Evolutionary conservation across 2,888 invertebrate genomes (phyloP).

Genomic region (Andrena trimmerana): DNA sequence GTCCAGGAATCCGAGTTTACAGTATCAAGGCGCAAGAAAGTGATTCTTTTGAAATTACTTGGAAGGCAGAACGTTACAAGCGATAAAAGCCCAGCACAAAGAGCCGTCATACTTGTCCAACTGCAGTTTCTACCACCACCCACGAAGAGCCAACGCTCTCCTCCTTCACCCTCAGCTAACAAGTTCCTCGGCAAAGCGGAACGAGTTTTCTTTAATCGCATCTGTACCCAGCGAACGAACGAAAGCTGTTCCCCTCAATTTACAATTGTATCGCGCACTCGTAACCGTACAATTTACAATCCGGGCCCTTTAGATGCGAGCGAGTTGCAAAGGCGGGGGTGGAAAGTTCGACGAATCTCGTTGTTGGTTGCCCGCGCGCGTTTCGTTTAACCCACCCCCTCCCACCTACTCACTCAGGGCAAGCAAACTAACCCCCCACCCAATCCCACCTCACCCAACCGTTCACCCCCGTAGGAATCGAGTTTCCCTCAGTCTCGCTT

Average conservation of each 20-base stretch:
- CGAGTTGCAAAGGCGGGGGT: not conserved
- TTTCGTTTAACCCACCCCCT: constrained; percentile 37
- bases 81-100: too few species aligned
- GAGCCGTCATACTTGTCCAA: not conserved
- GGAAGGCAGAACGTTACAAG: too few species aligned
- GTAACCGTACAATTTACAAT: constrained; percentile 6
- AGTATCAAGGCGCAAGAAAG: too few species aligned
- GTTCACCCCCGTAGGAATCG: constrained; percentile 3
- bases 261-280: constrained; percentile 34
- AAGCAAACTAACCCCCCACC: constrained; percentile 36
- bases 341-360: constrained; percentile 39
- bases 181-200: not conserved
- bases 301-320: constrained; percentile 8
- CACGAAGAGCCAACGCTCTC: not conserved
- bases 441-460: too few species aligned
- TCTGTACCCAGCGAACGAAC: constrained; percentile 18
- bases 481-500: constrained; percentile 33
- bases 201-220: constrained; percentile 16
- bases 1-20: too few species aligned
- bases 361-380: constrained; percentile 12
- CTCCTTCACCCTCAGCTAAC: not conserved
- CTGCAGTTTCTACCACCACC: not conserved
- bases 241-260: constrained; percentile 32
- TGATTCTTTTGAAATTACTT: too few species aligned
- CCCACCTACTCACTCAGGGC: not conserved